Evolutionary conservation across 37 sponge, comb jelly and placozoan genomes (phyloP), one percentile per base, ranked within the genome.

Genomic region (Sycon ciliatum): DNA sequence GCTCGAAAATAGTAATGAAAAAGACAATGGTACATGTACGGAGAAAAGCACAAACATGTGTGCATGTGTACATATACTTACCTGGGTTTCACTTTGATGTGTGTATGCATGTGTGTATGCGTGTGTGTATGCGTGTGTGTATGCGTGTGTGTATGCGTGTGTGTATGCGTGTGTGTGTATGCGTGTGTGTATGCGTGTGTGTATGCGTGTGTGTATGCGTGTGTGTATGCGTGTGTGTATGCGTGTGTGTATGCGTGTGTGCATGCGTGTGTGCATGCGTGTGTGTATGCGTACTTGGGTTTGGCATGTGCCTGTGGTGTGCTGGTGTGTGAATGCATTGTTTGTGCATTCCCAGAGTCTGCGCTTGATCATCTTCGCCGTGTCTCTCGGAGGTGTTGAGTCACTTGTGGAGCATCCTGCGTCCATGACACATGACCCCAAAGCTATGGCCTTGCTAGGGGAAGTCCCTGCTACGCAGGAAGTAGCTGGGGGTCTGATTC

Each of bases 321-420:
- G n/a, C n/a, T n/a, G n/a, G n/a, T n/a, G n/a, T n/a, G n/a, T n/a
- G n/a, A n/a, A n/a, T n/a, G n/a, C n/a, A n/a, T n/a, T n/a, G n/a
- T n/a, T n/a, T n/a, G n/a, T n/a, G n/a, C n/a, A n/a, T n/a, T n/a
- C n/a, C n/a, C n/a, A n/a, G n/a, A n/a, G n/a, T n/a, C n/a, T n/a
- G n/a, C n/a, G n/a, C n/a, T n/a, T n/a, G n/a, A n/a, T 79, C 22
- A 53, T 40, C 3, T 38, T 77, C 5, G 83, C 90, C 6, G 89
- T 81, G 54, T 80, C 82, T 39, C 67, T 89, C 9, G 90, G 90
- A 24, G 86, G 85, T 35, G 57, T 74, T 3, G 90, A 85, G 52
- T 62, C 67, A 0, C 64, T 86, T 63, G 32, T 81, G 1, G 76
- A 82, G n/a, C 70, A 77, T 29, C 82, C 86, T 32, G 78, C 86